Evolutionary conservation across 2,113 vertebrate genomes (phyloP), one percentile per base, ranked within the genome.

Genomic region (Heliornis fulica): DNA sequence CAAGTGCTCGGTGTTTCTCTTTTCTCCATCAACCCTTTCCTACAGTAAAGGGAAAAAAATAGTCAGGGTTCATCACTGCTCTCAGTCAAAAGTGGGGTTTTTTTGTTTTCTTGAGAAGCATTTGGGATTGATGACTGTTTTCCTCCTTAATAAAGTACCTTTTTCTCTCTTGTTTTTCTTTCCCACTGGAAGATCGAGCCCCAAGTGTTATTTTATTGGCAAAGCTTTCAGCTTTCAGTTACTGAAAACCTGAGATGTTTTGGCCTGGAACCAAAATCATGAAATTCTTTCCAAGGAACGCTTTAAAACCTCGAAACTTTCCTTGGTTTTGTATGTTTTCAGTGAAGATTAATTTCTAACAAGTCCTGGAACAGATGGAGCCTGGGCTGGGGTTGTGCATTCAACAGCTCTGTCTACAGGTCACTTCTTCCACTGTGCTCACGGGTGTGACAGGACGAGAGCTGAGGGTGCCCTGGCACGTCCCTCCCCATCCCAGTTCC

Each of bases 351-450:
- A 54, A 59, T 57, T 83, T 92, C 41, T 63, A 34, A 80, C 45
- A 86, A 46, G 5, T 22, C 21, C 51, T 87, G 48, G 34, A 83
- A 50, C 46, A 71, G 32, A 87, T 21, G 34, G 28, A 10, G 56
- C 13, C 60, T 34, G 43, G 46, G 32, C 75, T 51, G 29, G n/a
- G 23, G 38, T 13, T 82, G 26, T 45, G 32, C 23, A 31, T 87
- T 70, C 48, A 81, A 38, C 68, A 46, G 20, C 15, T 61, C 59
- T 81, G 29, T 34, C 51, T 54, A 12, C 32, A 70, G 60, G 50
- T 74, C 0, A 0, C 3, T 1, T 46, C 32, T 46, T 48, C 31
- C 26, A 40, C 28, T 2, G 5, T 0, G 0, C 34, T 60, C 45
- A 12, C 1, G 36, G 29, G 40, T 53, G 5, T 9, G 14, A 36